A percentile compares a stretch with the other conserved stretches of the same genome.
These are phyloP conservation scores for Daubentonia madagascariensis DNA, from an alignment of 2,113 vertebrate species.

Conservation along the genomic window DNA sequence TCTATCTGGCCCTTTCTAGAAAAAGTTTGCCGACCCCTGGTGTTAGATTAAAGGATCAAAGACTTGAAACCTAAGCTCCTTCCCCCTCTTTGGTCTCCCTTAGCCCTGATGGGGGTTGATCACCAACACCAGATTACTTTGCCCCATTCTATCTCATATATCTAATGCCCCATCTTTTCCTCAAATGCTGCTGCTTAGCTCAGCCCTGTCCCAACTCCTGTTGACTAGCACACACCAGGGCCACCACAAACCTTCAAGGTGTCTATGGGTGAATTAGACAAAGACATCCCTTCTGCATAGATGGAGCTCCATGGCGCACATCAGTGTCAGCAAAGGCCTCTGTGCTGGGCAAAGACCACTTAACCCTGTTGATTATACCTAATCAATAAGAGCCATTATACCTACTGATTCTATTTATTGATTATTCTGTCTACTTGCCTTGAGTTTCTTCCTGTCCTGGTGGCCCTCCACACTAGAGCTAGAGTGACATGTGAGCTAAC, in stretches of 20 bases:
- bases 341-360: too few species aligned
- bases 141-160: rapidly evolving
- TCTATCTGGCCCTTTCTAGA: not conserved
- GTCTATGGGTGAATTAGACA: not conserved
- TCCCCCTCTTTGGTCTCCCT: not conserved
- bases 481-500: not conserved
- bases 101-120: not conserved
- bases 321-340: not conserved
- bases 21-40: not conserved
- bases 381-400: rapidly evolving
- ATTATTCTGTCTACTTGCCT: not conserved
- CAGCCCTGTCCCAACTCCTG: not conserved
- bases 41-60: not conserved
- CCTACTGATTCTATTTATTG: rapidly evolving
- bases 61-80: not conserved
- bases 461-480: not conserved
- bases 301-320: rapidly evolving
- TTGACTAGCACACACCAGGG: not conserved
- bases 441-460: not conserved
- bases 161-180: not conserved
- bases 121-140: not conserved
- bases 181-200: too few species aligned
- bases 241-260: too few species aligned
- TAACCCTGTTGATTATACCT: rapidly evolving
- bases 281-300: not conserved